Base-by-base conservation (phyloP, 2,113 vertebrate genomes). In the Elephantulus edwardii region DNA sequence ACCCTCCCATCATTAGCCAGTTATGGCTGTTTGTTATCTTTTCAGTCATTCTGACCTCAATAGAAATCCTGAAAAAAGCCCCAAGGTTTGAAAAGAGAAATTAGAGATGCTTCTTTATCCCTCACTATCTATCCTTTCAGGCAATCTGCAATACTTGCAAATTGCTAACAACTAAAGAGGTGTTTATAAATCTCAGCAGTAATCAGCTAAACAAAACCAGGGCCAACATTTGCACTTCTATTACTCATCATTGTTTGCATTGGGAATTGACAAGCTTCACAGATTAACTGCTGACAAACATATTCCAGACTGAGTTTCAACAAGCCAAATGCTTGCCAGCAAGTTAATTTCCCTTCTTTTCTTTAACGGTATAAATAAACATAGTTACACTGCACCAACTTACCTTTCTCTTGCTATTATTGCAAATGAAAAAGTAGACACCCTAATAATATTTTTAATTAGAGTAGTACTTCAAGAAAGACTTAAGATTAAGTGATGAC, bases 181-280 rank as follows among this genome's bases (percentile, higher is more conserved):
- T 42, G 22, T 72, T 91, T 84, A 54, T 33, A 92, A 44, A 56
- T 54, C 68, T 26, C 68, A 50, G 42, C 77, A 58, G 77, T 86
- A 76, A 93, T 71, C 83, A 83, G 35, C 33, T 80, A 77, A 79
- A 78, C 44, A 58, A 93, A 92, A 17, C 42, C 78, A 70, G 16
- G 44, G 44, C 56, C 83, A 86, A 86, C n/a, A 76, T 74, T 86
- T 77, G 42, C 52, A 74, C 77, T 77, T 74, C 44, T 50, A 17
- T 86, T 81, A 64, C 82, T 60, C 77, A 86, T 42, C 8, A n/a
- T 20, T 35, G 6, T 86, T 89, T 50, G 42, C 20, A 89, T 38
- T 46, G 28, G 38, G 72, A 89, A 81, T 91, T 70, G 76, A 79
- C 24, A 90, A 92, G 56, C 4, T 50, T 78, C 81, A 79, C 77